A percentile compares a stretch with the other conserved stretches of the same genome.
Conservation (phyloP, 2,113 vertebrate genomes). For the Datnioides undecimradiatus region DNA sequence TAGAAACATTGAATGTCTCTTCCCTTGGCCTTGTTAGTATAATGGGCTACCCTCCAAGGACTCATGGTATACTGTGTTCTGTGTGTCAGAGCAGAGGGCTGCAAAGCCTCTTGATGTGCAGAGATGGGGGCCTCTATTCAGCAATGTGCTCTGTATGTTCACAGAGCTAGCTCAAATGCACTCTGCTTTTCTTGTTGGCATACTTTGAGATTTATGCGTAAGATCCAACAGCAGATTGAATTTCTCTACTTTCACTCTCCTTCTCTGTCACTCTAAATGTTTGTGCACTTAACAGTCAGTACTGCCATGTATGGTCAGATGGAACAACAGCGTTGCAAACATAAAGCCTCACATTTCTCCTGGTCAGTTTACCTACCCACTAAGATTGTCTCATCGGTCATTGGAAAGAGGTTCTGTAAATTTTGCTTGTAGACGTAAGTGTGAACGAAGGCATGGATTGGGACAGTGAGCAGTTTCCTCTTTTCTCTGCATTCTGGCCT, state of each 20-base stretch:
- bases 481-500: background rate
- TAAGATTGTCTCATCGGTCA: background rate
- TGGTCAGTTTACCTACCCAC: background rate
- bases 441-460: too few relatives aligned
- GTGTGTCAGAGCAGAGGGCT: background rate
- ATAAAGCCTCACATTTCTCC: background rate
- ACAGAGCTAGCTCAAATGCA: constrained; percentile 2
- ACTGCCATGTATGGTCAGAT: constrained; percentile 69
- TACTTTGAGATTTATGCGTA: constrained; percentile 2
- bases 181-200: constrained; percentile 18
- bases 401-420: background rate
- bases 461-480: background rate
- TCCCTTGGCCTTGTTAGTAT: background rate
- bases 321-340: constrained; percentile 18
- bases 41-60: background rate
- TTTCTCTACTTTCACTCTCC: constrained; percentile 35
- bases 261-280: background rate
- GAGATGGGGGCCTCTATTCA: constrained; percentile 6
- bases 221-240: constrained; percentile 28
- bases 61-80: background rate
- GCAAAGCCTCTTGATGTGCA: background rate
- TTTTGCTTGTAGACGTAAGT: background rate
- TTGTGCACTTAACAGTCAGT: constrained; percentile 25
- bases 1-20: background rate
- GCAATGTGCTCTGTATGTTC: background rate